Evolutionary conservation across 2,888 invertebrate genomes (phyloP).

Genomic region (Cephonodes hylas): DNA sequence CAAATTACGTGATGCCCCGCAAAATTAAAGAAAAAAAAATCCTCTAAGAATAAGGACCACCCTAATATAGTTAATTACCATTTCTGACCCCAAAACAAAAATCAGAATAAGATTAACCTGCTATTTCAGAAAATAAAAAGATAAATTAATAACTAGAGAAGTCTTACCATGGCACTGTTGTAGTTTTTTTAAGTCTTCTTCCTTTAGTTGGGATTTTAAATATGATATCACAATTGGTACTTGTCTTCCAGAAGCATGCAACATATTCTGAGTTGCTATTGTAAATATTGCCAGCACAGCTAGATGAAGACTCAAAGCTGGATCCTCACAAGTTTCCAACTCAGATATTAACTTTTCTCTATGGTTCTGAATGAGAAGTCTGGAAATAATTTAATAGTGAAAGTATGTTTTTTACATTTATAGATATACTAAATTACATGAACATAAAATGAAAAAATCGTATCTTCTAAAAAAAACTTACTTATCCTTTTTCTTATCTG

Average conservation of each 20-base stretch:
- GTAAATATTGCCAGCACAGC: slow-evolving; percentile 90
- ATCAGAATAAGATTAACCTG: too few species aligned
- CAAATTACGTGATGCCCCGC: too few species aligned
- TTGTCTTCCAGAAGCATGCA: slow-evolving; percentile 97
- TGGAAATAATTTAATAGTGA: slow-evolving; percentile 48
- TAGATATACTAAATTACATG: too few species aligned
- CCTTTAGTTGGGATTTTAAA: slow-evolving; percentile 85
- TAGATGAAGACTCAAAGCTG: slow-evolving; percentile 89
- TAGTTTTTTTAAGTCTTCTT: slow-evolving; percentile 84
- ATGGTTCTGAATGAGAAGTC: slow-evolving; percentile 88
- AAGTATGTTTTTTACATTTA: slow-evolving; percentile 12
- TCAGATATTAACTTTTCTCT: slow-evolving; percentile 91
- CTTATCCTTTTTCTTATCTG: slow-evolving; percentile 93
- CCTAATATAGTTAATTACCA: background rate
- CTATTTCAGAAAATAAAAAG: too few species aligned
- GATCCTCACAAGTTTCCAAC: slow-evolving; percentile 86
- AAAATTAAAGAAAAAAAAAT: too few species aligned
- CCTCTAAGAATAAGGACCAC: too few species aligned
- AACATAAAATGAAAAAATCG: too few species aligned
- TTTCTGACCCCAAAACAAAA: too few species aligned
- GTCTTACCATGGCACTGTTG: slow-evolving; percentile 88
- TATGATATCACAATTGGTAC: slow-evolving; percentile 90
- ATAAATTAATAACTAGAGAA: too few species aligned
- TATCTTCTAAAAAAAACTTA: slow-evolving; percentile 37
- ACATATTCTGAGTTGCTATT: slow-evolving; percentile 88